A percentile compares a stretch with the other conserved stretches of the same genome.
Conservation (phyloP, 2,888 invertebrate genomes). For the Agelastica alni region DNA sequence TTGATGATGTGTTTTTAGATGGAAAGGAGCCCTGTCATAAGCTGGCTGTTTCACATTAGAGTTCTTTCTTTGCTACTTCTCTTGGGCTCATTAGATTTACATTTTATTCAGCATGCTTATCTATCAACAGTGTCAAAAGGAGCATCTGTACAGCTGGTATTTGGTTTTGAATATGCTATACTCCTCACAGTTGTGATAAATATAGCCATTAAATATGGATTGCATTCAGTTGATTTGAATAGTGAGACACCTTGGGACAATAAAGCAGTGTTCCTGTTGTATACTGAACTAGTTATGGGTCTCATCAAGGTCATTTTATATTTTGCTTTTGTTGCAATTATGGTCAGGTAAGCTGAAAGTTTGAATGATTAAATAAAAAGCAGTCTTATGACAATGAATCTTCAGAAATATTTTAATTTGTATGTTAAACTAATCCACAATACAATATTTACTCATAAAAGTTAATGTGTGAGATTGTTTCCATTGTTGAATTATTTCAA, state of each 20-base stretch:
- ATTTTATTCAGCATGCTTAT: conserved; percentile 93
- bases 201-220: conserved; percentile 87
- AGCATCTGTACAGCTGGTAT: conserved; percentile 96
- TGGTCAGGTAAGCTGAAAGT: conserved; percentile 70
- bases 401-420: too few species aligned
- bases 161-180: conserved; percentile 99
- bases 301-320: conserved; percentile 78
- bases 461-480: neutral
- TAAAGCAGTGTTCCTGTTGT: conserved; percentile 95
- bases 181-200: conserved; percentile 90
- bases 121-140: conserved; percentile 90
- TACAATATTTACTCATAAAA: neutral
- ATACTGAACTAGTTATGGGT: conserved; percentile 95
- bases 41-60: conserved; percentile 91
- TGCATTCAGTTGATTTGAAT: conserved; percentile 86
- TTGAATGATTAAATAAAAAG: too few species aligned
- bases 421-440: too few species aligned
- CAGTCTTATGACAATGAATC: too few species aligned
- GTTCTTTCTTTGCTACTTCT: conserved; percentile 83
- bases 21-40: conserved; percentile 98
- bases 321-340: conserved; percentile 89
- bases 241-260: conserved; percentile 99
- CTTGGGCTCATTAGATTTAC: conserved; percentile 81
- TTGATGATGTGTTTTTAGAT: conserved; percentile 79
- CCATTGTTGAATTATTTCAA: too few species aligned